These are phyloP conservation scores for Amphimallon solstitiale DNA, from an alignment of 2,888 invertebrate species.

Conservation along the genomic window DNA sequence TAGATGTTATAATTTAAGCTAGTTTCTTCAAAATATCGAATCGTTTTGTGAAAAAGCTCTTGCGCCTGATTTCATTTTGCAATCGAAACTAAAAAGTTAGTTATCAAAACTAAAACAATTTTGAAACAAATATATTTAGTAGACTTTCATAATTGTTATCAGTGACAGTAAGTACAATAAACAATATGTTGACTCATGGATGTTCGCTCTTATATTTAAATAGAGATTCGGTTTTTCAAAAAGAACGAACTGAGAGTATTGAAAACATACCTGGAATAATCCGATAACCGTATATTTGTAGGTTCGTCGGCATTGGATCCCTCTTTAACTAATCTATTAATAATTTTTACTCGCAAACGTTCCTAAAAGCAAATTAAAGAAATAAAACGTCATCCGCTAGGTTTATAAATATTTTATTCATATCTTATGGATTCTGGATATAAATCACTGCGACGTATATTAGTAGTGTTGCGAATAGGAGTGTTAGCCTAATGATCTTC, in stretches of 20 bases:
- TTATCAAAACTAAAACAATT: too few species aligned
- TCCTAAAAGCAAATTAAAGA: slow-evolving; percentile 67
- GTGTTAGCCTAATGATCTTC: slow-evolving; percentile 21
- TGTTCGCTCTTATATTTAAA: too few species aligned
- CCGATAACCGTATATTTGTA: slow-evolving; percentile 84
- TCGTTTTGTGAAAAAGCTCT: too few species aligned
- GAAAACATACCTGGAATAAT: slow-evolving; percentile 81
- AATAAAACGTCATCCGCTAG: slow-evolving; percentile 33
- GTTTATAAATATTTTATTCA: slow-evolving; percentile 21
- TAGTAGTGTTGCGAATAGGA: slow-evolving; percentile 15
- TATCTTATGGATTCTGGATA: slow-evolving; percentile 17
- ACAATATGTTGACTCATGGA: too few species aligned
- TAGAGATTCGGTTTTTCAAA: too few species aligned
- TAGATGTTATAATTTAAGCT: too few species aligned
- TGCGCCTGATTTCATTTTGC: too few species aligned
- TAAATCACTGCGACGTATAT: slow-evolving; percentile 19
- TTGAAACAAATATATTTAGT: too few species aligned
- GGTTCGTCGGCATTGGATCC: slow-evolving; percentile 91
- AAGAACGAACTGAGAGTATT: neutral
- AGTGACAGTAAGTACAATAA: too few species aligned
- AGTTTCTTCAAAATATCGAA: too few species aligned
- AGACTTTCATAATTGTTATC: too few species aligned
- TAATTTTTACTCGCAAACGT: slow-evolving; percentile 80
- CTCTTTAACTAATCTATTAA: slow-evolving; percentile 80
- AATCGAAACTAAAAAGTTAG: too few species aligned